A percentile compares a stretch with the other conserved stretches of the same genome.
Conservation (phyloP, 2,113 vertebrate genomes). For the Macaca mulatta region DNA sequence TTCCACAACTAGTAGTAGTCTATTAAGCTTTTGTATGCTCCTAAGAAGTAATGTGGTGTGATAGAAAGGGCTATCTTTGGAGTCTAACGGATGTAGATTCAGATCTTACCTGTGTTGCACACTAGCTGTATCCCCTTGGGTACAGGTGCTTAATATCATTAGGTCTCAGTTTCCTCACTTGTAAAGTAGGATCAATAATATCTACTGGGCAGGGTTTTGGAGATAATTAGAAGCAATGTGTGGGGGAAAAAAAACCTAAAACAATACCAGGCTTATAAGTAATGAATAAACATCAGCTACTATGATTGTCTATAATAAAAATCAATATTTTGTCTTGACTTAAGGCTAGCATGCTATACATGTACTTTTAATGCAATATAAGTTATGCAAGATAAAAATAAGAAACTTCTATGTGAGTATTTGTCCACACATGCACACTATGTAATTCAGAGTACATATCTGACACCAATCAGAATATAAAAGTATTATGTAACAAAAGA, state of each 20-base stretch:
- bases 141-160: background rate
- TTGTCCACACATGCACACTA: background rate
- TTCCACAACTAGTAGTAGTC: background rate
- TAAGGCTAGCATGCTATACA: background rate
- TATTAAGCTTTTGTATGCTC: background rate
- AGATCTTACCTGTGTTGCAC: background rate
- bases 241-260: background rate
- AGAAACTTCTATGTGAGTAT: background rate
- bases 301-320: background rate
- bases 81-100: background rate
- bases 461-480: background rate
- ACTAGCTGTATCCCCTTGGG: background rate
- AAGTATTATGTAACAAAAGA: conserved; percentile 19
- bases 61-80: background rate
- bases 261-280: background rate
- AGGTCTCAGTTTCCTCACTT: background rate
- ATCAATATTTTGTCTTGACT: background rate
- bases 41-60: background rate
- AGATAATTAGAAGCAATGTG: background rate
- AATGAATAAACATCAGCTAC: background rate
- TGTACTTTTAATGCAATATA: background rate
- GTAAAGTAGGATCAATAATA: background rate
- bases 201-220: background rate
- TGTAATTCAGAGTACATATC: background rate
- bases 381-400: background rate